These are phyloP conservation scores for Colostygia pectinataria DNA, from an alignment of 2,888 invertebrate genomes.

Conservation along the genomic window DNA sequence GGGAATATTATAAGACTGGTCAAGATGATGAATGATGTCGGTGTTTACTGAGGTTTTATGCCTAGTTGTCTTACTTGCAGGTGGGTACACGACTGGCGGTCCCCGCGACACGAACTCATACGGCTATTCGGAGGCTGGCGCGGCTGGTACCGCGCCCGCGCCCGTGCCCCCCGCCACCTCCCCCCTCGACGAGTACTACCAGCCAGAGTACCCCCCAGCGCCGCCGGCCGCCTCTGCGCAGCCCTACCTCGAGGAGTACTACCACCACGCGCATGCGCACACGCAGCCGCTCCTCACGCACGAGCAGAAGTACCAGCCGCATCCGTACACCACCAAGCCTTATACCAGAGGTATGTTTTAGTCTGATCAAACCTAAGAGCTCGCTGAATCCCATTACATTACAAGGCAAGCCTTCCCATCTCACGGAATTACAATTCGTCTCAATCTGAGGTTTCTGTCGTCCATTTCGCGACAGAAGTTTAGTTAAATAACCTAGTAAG, in stretches of 20 bases:
- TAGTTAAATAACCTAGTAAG: too few species aligned
- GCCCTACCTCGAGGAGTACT: conserved; percentile 87
- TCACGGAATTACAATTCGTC: too few species aligned
- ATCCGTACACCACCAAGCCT: conserved; percentile 87
- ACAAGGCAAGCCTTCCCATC: too few species aligned
- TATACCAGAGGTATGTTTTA: conserved; percentile 83
- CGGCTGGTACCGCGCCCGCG: conserved; percentile 52
- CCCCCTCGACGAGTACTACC: conserved; percentile 81
- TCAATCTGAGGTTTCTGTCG: too few species aligned
- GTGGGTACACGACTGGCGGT: conserved; percentile 82
- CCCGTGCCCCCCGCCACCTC: conserved; percentile 70
- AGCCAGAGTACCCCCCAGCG: conserved; percentile 73
- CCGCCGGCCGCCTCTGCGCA: conserved; percentile 78
- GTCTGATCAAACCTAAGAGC: too few species aligned
- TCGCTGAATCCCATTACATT: too few species aligned
- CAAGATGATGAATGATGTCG: too few species aligned
- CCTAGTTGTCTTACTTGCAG: conserved; percentile 49
- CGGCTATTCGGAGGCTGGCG: conserved; percentile 71
- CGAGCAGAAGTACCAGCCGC: conserved; percentile 89
- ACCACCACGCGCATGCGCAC: conserved; percentile 90
- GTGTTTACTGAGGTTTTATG: too few species aligned
- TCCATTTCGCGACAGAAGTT: too few species aligned
- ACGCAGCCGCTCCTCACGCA: conserved; percentile 80
- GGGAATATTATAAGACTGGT: too few species aligned
- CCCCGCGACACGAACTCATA: conserved; percentile 76